These are phyloP conservation scores for Metallyticus violacea DNA, from an alignment of 2,888 invertebrate species.

Conservation along the genomic window DNA sequence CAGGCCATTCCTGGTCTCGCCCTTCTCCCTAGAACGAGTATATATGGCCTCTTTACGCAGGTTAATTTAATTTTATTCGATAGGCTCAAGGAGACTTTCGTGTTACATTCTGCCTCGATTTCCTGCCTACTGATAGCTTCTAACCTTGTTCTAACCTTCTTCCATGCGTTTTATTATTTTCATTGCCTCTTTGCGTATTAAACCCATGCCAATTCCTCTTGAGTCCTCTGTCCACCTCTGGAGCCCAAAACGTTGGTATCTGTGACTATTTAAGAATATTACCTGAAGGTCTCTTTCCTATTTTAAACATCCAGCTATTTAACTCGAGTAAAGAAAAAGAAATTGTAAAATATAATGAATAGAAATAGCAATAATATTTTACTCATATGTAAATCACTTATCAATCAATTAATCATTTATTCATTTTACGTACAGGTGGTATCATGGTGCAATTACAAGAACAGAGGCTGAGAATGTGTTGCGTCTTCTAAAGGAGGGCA, in stretches of 20 bases:
- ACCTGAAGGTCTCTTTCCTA: not conserved
- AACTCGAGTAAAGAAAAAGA: not conserved
- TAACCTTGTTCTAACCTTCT: too few relatives aligned
- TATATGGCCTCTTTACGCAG: too few relatives aligned
- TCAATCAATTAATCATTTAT: not conserved
- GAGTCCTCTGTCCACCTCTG: not conserved
- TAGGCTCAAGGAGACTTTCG: too few relatives aligned
- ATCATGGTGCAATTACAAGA: constrained; percentile 89
- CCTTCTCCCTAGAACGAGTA: too few relatives aligned
- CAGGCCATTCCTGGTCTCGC: too few relatives aligned
- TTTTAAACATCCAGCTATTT: not conserved
- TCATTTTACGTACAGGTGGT: constrained; percentile 66
- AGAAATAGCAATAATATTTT: not conserved
- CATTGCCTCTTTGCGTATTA: too few relatives aligned
- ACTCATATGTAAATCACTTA: not conserved
- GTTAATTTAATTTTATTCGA: too few relatives aligned
- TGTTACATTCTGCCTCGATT: too few relatives aligned
- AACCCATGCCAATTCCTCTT: too few relatives aligned
- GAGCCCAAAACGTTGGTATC: not conserved
- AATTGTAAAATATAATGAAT: too few relatives aligned
- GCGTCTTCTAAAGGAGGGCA: constrained; percentile 81
- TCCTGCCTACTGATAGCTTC: too few relatives aligned
- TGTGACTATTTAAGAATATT: not conserved
- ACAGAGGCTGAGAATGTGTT: constrained; percentile 88
- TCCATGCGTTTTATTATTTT: too few relatives aligned